A percentile compares a stretch with the other conserved stretches of the same genome.
phyloP scores from a whole-genome alignment of 2,888 invertebrate species.

The Drosophila rellima region DNA sequence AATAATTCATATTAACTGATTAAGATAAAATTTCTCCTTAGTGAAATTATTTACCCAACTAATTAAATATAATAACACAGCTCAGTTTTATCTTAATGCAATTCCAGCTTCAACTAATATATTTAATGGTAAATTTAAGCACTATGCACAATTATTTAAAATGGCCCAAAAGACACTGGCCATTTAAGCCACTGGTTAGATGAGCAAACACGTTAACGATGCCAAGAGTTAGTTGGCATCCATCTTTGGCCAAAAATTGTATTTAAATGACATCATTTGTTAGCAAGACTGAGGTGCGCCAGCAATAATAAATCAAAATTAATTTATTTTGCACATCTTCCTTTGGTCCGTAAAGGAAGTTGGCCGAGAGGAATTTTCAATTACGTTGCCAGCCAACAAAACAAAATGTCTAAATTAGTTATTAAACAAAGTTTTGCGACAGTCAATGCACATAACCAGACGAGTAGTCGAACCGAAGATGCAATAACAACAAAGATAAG shows the following conservation, averaged over 20 bases:
- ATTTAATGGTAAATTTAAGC: slow-evolving; percentile 48
- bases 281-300: slow-evolving; percentile 22
- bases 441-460: slow-evolving; percentile 33
- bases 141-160: slow-evolving; percentile 59
- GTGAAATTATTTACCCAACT: slow-evolving; percentile 14
- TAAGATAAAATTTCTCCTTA: not conserved
- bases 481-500: slow-evolving; percentile 6
- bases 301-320: slow-evolving; percentile 66
- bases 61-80: slow-evolving; percentile 11
- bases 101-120: not conserved
- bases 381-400: slow-evolving; percentile 42
- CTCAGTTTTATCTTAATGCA: slow-evolving; percentile 29
- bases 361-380: slow-evolving; percentile 74
- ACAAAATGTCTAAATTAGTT: slow-evolving; percentile 70
- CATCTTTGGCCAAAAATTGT: slow-evolving; percentile 18
- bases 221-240: slow-evolving; percentile 26
- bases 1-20: slow-evolving; percentile 8
- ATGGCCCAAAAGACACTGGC: slow-evolving; percentile 17
- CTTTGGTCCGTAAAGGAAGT: slow-evolving; percentile 7
- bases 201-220: slow-evolving; percentile 25
- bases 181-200: slow-evolving; percentile 15
- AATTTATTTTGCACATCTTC: slow-evolving; percentile 52
- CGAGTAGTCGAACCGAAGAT: not conserved
- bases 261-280: slow-evolving; percentile 37
- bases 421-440: slow-evolving; percentile 61